Evolutionary conservation across 1,140 invertebrate species (phyloP).

Genomic region (Wiebesia pumilae): DNA sequence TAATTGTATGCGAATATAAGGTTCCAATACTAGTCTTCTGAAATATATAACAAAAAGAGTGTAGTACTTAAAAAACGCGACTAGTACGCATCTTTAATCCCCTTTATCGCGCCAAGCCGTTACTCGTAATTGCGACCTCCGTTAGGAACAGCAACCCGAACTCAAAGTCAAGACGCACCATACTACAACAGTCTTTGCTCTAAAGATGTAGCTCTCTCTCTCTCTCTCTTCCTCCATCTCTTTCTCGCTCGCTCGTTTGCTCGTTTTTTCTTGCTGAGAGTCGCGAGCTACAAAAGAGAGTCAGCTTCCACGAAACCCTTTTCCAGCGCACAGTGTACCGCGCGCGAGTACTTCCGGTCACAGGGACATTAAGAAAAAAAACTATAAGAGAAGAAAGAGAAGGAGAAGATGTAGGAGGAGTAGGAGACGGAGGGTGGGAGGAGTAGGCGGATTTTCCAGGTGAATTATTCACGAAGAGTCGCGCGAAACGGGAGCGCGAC

Average conservation of each 20-base stretch:
- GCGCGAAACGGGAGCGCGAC: conserved; percentile 23
- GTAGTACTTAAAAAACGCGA: not conserved
- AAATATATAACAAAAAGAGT: not conserved
- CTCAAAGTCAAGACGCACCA: conserved; percentile 1
- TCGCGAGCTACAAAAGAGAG: conserved; percentile 22
- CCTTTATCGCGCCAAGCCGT: conserved; percentile 43
- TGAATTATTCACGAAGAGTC: conserved; percentile 62
- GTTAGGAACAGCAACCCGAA: conserved; percentile 40
- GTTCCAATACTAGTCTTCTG: not conserved
- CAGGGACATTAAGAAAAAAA: conserved; percentile 50
- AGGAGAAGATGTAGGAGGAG: not conserved
- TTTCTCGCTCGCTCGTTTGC: not conserved
- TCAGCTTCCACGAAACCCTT: conserved; percentile 49
- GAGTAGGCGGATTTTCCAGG: conserved; percentile 66
- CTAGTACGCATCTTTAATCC: conserved; percentile 40
- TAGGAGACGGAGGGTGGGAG: not conserved
- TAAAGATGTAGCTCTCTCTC: not conserved
- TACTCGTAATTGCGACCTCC: conserved; percentile 52
- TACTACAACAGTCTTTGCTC: conserved; percentile 24
- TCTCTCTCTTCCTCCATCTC: conserved; percentile 17
- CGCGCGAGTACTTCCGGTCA: conserved; percentile 56
- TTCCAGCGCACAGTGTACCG: conserved; percentile 14
- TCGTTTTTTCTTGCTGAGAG: too few relatives aligned
- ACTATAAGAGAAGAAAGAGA: conserved; percentile 11
- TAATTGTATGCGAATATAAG: not conserved